These are phyloP conservation scores for Anneissia japonica DNA, from an alignment of 35 echinoderm and acorn worm species.

Conservation along the genomic window DNA sequence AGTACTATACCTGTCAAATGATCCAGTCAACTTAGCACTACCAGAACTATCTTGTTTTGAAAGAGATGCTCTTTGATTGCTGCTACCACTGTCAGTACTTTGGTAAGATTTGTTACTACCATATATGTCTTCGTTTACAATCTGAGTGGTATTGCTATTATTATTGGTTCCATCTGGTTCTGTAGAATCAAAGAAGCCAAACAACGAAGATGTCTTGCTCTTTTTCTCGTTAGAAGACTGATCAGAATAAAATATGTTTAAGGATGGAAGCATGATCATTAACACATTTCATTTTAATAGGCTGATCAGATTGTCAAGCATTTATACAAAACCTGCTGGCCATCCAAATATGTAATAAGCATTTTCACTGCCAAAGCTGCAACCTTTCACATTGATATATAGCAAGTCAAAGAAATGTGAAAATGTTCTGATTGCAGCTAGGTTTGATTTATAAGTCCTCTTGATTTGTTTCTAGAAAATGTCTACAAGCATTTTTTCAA, in stretches of 20 bases:
- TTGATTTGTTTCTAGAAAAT: not conserved
- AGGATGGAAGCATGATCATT: not conserved
- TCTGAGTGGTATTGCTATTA: not conserved
- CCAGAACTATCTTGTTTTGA: not conserved
- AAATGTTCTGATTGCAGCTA: not conserved
- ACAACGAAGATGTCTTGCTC: not conserved
- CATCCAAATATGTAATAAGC: not conserved
- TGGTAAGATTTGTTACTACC: not conserved
- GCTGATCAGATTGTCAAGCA: not conserved
- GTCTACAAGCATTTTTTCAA: not conserved
- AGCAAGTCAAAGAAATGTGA: too few species aligned
- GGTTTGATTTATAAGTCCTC: not conserved
- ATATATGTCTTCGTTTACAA: not conserved
- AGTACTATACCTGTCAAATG: not conserved
- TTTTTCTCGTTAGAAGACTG: not conserved
- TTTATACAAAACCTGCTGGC: not conserved
- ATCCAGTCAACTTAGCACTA: not conserved
- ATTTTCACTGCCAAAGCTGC: not conserved
- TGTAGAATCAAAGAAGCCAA: not conserved
- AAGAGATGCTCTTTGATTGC: not conserved
- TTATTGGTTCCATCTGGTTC: not conserved
- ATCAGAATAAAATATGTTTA: not conserved
- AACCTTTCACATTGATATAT: too few species aligned
- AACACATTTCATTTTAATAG: not conserved
- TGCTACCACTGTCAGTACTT: not conserved